Base-by-base conservation (phyloP, 2,888 invertebrate species). In the Drosophila mercatorum region DNA sequence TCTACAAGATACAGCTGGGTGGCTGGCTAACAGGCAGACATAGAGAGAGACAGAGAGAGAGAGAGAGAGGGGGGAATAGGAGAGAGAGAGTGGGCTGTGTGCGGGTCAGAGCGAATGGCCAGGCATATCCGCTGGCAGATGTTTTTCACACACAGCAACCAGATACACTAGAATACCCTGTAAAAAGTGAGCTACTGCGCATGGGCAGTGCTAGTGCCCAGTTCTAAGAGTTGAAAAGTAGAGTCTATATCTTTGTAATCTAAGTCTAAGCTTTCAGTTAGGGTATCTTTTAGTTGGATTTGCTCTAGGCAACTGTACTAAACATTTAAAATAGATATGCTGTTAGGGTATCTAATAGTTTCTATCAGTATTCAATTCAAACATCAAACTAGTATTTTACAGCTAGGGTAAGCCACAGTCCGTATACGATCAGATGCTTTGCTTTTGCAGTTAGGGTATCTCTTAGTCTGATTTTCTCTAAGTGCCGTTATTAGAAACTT, bases 111-210 rank as follows among this genome's bases (percentile, higher is more conserved):
- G 64, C 51, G 49, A 41, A 69, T 78, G 78, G 66, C 58, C 81
- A 55, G 73, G 86, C 83, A 66, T 84, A 89, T 89, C 78, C 87
- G 81, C 72, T 75, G 81, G 78, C 89, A 84, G 83, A 87, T 84
- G 83, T 83, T 89, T 89, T 86, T 61, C 82, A 28, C 55, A 51
- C 78, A 68, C 68, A 68, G 46, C 75, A 63, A 60, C 61, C 60
- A 78, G 70, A 61, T 61, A 64, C 28, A 78, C 63, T 57, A 14
- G 2, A 10, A 62, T 36, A 56, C 72, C 49, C 69, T 79, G 36
- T 34, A 55, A 28, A n/a, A 40, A 26, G 31, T 5, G 47, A 31
- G 5, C 38, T 3, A 5, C 6, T 2, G 3, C 5, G 31, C 4
- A 31, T 6, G 1, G 5, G 3, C 1, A 12, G 5, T 17, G 7